Base-by-base conservation (phyloP, 2,888 invertebrate species). In the Leptinotarsa juncta region DNA sequence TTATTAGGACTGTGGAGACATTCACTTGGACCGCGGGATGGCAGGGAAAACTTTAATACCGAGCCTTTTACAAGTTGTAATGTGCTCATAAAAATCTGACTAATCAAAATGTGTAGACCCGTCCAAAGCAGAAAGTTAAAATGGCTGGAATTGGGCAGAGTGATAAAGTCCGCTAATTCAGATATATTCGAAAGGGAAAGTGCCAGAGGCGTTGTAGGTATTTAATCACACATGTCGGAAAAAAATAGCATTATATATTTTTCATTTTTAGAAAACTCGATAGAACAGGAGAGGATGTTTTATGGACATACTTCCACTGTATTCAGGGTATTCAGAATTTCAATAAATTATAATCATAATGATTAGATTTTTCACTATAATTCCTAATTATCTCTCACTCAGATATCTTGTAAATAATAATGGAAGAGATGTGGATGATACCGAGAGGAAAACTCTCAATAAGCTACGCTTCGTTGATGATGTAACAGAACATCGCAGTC, bases 11-110 rank as follows among this genome's bases (percentile, higher is more conserved):
- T 73, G 68, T 76, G 74, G 73, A 77, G 78, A 76, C 75, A 74
- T 72, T 74, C 74, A 74, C 72, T 74, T 73, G 74, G 75, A 75
- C 78, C 78, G 71, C 78, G 74, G 69, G 50, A 65, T 60, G 32
- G 71, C 23, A 71, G 67, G 69, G 68, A 53, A 76, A 76, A 70
- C 75, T 78, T 77, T 69, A 70, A 76, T 74, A 74, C 55, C 71
- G 71, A 76, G 80, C 77, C 75, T 77, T 81, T 80, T 78, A 79
- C 73, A 72, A 70, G 71, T 73, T 78, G 78, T 78, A 80, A 75
- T 75, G 76, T 73, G 74, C 75, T 75, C 78, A 79, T 82, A 82
- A 82, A 82, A 82, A 82, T 82, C 81, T 81, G 80, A 77, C 80
- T 82, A 82, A 82, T 82, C 82, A 82, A 82, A 82, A 82, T 81